Conservation (phyloP, 1,140 invertebrate species). For the Vanessa tameamea region DNA sequence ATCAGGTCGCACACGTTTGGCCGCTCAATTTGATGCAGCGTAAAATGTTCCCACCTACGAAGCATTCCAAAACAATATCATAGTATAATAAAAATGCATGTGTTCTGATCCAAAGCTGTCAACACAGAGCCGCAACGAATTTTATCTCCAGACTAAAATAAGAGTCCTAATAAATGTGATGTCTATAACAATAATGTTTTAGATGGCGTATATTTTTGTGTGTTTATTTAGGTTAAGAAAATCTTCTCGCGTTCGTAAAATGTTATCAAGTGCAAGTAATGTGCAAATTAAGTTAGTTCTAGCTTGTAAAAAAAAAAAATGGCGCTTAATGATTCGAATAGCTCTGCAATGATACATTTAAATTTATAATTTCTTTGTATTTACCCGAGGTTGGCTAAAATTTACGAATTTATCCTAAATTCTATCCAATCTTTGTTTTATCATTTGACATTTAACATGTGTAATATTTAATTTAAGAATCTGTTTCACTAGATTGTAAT, state of each 20-base stretch:
- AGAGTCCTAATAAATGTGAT: conserved; percentile 78
- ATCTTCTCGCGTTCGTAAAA: conserved; percentile 64
- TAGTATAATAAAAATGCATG: conserved; percentile 42
- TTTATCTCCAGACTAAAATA: conserved; percentile 69
- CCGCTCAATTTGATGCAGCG: conserved; percentile 75
- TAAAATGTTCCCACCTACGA: conserved; percentile 53
- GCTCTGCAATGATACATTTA: background rate
- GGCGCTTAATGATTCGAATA: conserved; percentile 4
- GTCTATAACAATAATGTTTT: conserved; percentile 79
- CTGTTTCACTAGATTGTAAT: conserved; percentile 2
- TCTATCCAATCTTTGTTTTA: conserved; percentile 55
- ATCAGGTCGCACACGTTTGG: conserved; percentile 74
- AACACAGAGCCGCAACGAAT: conserved; percentile 69
- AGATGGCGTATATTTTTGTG: conserved; percentile 79
- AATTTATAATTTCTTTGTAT: conserved; percentile 10
- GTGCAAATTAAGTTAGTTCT: conserved; percentile 3
- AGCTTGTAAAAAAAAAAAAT: background rate
- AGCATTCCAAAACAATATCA: conserved; percentile 38
- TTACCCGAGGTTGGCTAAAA: conserved; percentile 33
- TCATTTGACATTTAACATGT: conserved; percentile 55
- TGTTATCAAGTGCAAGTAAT: conserved; percentile 46
- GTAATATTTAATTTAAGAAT: conserved; percentile 24
- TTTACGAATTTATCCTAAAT: conserved; percentile 44
- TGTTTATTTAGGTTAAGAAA: conserved; percentile 73
- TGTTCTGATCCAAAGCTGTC: conserved; percentile 48